Conservation (phyloP, 2,797 vertebrate genomes). For the Lithobates pipiens region DNA sequence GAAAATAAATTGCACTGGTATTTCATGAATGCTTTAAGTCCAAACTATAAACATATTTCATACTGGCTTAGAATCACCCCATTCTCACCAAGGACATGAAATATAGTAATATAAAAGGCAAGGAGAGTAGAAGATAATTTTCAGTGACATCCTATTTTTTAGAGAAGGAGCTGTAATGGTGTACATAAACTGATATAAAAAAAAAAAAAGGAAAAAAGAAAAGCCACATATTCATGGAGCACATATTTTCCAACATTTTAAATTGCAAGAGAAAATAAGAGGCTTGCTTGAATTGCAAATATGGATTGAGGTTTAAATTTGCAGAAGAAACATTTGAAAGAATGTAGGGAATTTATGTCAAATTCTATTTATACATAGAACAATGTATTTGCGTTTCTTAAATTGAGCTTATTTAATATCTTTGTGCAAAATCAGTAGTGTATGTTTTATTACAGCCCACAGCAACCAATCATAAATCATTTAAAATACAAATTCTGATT, state of each 20-base stretch:
- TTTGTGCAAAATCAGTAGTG: too few relatives aligned
- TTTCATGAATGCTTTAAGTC: conserved; percentile 35
- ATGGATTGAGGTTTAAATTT: neutral
- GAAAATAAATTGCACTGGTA: conserved; percentile 32
- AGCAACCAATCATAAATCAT: too few relatives aligned
- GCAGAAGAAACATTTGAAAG: neutral
- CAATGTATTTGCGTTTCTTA: too few relatives aligned
- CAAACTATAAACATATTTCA: conserved; percentile 34
- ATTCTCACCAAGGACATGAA: conserved; percentile 12
- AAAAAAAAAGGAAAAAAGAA: neutral
- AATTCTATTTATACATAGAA: neutral
- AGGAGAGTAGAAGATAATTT: conserved; percentile 71
- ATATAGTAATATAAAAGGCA: conserved; percentile 49
- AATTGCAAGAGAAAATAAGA: conserved; percentile 1
- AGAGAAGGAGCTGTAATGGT: conserved; percentile 27
- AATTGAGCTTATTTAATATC: too few relatives aligned
- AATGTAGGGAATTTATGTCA: neutral
- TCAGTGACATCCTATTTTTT: conserved; percentile 53
- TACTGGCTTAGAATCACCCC: conserved; percentile 20
- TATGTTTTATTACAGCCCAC: too few relatives aligned
- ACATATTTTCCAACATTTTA: conserved; percentile 11
- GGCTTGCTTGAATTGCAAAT: conserved; percentile 1
- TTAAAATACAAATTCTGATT: too few relatives aligned
- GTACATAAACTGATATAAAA: conserved; percentile 25
- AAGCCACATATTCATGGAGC: neutral